Percentiles rank a stretch among this genome's conserved stretches.
Evolutionary conservation across 2,797 vertebrate genomes (phyloP).

Genomic region (Tapirus indicus): DNA sequence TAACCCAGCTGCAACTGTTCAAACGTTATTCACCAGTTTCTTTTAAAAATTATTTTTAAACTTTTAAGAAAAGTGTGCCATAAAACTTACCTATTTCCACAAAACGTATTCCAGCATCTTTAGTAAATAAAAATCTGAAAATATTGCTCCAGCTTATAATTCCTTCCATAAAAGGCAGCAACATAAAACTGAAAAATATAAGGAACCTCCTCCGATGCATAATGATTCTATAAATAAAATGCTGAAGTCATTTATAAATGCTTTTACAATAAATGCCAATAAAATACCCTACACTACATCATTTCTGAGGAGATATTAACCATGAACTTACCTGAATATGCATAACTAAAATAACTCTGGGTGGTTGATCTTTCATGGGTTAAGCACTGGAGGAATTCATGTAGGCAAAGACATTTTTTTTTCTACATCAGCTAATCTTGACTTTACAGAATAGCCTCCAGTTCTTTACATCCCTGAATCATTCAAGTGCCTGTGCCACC

Average conservation of each 20-base stretch:
- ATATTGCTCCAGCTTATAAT: background rate
- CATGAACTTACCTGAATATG: background rate
- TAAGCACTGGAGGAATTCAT: background rate
- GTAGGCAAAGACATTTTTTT: slow-evolving; percentile 34
- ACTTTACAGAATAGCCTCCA: background rate
- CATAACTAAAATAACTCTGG: slow-evolving; percentile 46
- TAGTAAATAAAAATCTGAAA: slow-evolving; percentile 50
- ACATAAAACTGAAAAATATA: background rate
- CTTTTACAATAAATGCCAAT: slow-evolving; percentile 51
- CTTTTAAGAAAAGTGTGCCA: background rate
- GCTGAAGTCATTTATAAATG: slow-evolving; percentile 25
- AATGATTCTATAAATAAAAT: slow-evolving; percentile 39
- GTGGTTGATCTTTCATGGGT: background rate
- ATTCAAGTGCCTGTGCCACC: slow-evolving; percentile 39
- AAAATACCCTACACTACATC: slow-evolving; percentile 8
- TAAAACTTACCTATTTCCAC: slow-evolving; percentile 2
- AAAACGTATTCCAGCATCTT: background rate
- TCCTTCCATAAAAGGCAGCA: background rate
- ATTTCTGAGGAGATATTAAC: slow-evolving; percentile 49
- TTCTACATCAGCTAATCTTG: slow-evolving; percentile 7
- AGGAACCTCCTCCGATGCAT: background rate
- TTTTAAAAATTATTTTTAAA: slow-evolving; percentile 33
- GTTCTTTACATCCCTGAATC: slow-evolving; percentile 60
- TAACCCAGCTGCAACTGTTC: background rate
- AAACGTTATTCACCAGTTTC: background rate